A percentile compares a stretch with the other conserved stretches of the same genome.
phyloP scores from a whole-genome alignment of 2,113 vertebrate genomes.

The Catharus minimus region DNA sequence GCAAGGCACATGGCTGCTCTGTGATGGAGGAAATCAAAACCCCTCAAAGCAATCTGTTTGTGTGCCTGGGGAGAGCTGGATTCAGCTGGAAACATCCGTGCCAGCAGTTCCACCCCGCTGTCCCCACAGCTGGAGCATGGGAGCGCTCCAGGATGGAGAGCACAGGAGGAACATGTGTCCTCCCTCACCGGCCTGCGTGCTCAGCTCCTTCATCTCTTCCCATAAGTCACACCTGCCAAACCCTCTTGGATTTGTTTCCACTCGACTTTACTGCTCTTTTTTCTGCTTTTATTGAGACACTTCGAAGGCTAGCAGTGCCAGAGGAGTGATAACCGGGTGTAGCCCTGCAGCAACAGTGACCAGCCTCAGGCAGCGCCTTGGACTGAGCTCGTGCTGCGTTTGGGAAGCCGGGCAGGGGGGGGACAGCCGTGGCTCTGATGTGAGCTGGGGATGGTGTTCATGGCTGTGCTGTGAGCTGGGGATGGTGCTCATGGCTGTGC shows the following conservation, averaged over 20 bases:
- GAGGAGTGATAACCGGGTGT: neutral
- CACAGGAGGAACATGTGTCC: rapidly evolving
- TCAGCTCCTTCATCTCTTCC: neutral
- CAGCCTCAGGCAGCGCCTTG: neutral
- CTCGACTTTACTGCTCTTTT: neutral
- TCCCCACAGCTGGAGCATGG: neutral
- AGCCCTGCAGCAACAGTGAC: neutral
- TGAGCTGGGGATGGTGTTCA: too few relatives aligned
- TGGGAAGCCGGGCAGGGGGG: neutral
- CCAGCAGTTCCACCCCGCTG: neutral
- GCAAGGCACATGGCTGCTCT: conserved; percentile 5
- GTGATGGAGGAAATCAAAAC: neutral
- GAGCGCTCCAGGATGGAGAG: rapidly evolving
- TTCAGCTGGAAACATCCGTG: neutral
- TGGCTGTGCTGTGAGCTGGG: rapidly evolving
- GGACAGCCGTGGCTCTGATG: neutral
- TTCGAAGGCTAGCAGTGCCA: rapidly evolving
- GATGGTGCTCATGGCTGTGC: rapidly evolving
- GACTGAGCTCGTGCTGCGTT: too few relatives aligned
- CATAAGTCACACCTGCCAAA: neutral
- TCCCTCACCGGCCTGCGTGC: neutral
- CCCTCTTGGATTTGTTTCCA: neutral
- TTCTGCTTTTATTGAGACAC: neutral
- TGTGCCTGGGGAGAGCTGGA: conserved; percentile 11
- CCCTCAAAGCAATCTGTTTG: conserved; percentile 41